These are phyloP conservation scores for Ostrea edulis DNA, from an alignment of 1,140 invertebrate species.

Conservation along the genomic window DNA sequence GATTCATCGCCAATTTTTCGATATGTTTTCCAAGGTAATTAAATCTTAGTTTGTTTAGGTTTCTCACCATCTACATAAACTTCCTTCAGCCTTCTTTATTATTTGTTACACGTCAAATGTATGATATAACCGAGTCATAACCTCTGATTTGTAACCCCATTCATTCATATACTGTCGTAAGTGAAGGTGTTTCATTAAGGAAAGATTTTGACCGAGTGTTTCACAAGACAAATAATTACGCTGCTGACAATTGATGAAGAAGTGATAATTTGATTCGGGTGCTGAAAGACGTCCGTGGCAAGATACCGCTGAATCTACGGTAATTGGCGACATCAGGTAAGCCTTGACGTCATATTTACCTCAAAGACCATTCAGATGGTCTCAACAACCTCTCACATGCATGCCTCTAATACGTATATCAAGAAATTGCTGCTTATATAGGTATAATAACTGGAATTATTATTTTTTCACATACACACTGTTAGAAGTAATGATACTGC, in stretches of 20 bases:
- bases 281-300: slow-evolving; percentile 7
- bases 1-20: background rate
- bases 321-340: background rate
- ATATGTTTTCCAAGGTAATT: background rate
- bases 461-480: no score
- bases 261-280: slow-evolving; percentile 37
- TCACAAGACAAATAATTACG: slow-evolving; percentile 32
- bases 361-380: background rate
- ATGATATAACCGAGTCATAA: background rate
- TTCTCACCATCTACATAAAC: background rate
- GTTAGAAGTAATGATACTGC: no score
- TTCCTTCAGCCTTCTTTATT: background rate
- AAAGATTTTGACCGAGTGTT: slow-evolving; percentile 23
- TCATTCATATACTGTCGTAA: background rate
- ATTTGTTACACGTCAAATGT: background rate
- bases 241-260: background rate
- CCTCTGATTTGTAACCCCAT: background rate
- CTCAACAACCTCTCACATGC: background rate
- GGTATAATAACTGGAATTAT: background rate
- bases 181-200: slow-evolving; percentile 29
- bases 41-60: background rate
- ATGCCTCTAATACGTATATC: background rate
- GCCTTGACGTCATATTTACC: slow-evolving; percentile 1
- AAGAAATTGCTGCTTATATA: background rate
- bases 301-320: background rate